Conservation (phyloP, 1,140 invertebrate species). For the Sitobion miscanthi region DNA sequence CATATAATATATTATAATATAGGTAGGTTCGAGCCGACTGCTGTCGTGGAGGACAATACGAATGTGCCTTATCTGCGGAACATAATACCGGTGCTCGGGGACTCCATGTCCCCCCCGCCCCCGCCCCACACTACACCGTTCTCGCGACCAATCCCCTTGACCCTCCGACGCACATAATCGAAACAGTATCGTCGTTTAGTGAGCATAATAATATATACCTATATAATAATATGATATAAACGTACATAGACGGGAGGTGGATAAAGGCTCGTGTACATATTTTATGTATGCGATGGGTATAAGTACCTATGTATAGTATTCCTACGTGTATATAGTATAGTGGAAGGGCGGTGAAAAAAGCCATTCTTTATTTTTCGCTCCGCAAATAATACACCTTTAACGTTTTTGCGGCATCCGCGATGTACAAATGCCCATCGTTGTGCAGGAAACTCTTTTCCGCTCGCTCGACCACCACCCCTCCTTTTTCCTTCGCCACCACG, state of each 20-base stretch:
- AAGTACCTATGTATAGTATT: too few relatives aligned
- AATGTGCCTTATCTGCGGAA: slow-evolving; percentile 54
- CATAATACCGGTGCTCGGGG: slow-evolving; percentile 40
- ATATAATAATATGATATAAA: not conserved
- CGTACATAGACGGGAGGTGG: not conserved
- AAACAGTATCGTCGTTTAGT: not conserved
- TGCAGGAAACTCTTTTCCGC: slow-evolving; percentile 27
- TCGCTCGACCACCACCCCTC: not conserved
- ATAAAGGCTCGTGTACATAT: too few relatives aligned
- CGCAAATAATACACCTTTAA: slow-evolving; percentile 48
- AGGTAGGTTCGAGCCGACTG: not conserved
- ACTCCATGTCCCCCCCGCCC: not conserved
- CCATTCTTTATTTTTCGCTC: slow-evolving; percentile 53
- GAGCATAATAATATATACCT: not conserved
- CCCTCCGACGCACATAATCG: slow-evolving; percentile 14
- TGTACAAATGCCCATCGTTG: slow-evolving; percentile 14
- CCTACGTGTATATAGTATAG: too few relatives aligned
- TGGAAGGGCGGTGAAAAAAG: slow-evolving; percentile 10
- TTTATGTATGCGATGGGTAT: not conserved
- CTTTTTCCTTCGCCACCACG: not conserved
- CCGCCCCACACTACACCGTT: not conserved
- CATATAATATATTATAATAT: not conserved
- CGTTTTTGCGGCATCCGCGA: slow-evolving; percentile 35
- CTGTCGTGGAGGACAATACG: slow-evolving; percentile 43
- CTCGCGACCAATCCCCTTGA: not conserved